phyloP scores from a whole-genome alignment of 2,888 invertebrate species.

The Phania funesta region DNA sequence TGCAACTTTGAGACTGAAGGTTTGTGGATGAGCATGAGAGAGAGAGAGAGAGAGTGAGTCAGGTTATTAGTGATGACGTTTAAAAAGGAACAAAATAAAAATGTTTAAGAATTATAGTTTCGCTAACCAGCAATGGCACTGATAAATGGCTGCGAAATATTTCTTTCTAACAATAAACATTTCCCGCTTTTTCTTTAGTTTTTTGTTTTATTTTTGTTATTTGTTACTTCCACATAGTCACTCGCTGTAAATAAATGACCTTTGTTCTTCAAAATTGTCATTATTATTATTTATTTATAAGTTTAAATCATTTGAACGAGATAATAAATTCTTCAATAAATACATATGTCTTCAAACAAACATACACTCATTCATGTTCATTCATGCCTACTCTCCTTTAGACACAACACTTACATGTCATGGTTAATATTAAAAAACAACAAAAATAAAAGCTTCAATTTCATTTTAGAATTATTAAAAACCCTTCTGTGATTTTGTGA shows the following conservation, averaged over 20 bases:
- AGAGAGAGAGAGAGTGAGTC: background rate
- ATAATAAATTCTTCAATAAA: conserved; percentile 39
- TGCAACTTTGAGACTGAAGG: no score
- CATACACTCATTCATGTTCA: no score
- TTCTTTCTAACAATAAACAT: conserved; percentile 22
- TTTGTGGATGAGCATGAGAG: conserved; percentile 26
- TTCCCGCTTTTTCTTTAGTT: conserved; percentile 22
- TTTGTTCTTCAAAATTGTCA: conserved; percentile 62
- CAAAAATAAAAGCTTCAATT: conserved; percentile 10
- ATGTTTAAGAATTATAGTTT: conserved; percentile 59
- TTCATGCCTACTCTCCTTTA: background rate
- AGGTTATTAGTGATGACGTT: conserved; percentile 2
- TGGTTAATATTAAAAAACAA: conserved; percentile 9
- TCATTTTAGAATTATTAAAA: conserved; percentile 47
- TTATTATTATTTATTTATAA: conserved; percentile 66
- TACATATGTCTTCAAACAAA: no score
- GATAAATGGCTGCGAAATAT: conserved; percentile 53
- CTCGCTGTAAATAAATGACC: conserved; percentile 54
- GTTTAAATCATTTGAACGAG: conserved; percentile 62
- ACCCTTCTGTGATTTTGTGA: conserved; percentile 47
- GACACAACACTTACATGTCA: conserved; percentile 12
- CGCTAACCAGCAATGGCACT: conserved; percentile 49
- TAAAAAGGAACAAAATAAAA: conserved; percentile 22
- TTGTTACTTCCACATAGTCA: no score
- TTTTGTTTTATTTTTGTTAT: conserved; percentile 13